Base-by-base conservation (phyloP, 1,140 invertebrate genomes). In the Frieseomelitta varia region DNA sequence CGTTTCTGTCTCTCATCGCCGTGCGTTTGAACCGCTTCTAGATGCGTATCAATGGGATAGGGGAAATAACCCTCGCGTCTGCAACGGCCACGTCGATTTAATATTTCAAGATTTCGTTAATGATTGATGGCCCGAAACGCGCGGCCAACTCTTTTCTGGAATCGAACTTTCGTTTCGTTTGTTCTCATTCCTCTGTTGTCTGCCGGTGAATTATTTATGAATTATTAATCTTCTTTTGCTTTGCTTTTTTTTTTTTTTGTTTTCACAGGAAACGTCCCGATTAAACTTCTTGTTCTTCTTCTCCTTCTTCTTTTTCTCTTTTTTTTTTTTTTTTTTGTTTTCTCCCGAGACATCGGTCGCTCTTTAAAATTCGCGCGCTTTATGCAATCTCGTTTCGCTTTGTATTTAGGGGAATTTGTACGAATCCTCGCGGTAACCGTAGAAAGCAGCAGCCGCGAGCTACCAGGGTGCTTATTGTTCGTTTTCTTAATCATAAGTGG, bases 71-170 rank as follows among this genome's bases (percentile, higher is more conserved):
- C 91, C 87, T 80, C 68, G 86, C 89, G 87, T 85, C 90, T 88
- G 89, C 91, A 91, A 91, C 91, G 85, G 83, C 87, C 56, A 63
- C 84, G 86, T 79, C 78, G 83, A 87, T 87, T 92, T 87, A 92
- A 92, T 92, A 91, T 92, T 91, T 91, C 87, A 92, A 85, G 85
- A 85, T 87, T 90, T 91, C 90, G 89, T 92, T 91, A 92, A 92
- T 91, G 90, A 91, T 87, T 78, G 73, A 91, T 86, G 63, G 85
- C 15, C 79, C 78, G 90, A 87, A 47, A 87, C 17, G n/a, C n/a
- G n/a, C n/a, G n/a, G 21, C 19, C n/a, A n/a, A 30, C 56, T 39
- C 51, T 75, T 39, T 65, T 27, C 81, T 79, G 47, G 47, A 71
- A 85, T 80, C 71, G 55, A 39, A 34, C 65, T 39, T 81, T 56